Evolutionary conservation across 2,888 invertebrate species (phyloP).

Genomic region (Reticulitermes lucifugus): DNA sequence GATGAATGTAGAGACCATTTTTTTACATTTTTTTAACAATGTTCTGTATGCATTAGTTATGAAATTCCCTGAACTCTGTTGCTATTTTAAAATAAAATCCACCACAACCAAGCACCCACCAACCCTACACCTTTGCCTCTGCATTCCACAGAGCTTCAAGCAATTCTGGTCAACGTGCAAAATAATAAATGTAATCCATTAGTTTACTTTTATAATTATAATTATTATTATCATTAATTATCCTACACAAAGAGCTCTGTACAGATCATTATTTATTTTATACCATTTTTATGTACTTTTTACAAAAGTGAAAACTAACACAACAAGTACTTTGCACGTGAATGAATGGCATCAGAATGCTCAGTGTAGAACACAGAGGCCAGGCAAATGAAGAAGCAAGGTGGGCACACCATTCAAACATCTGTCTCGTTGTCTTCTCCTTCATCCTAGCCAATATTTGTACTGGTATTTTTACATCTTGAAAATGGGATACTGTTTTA

Average conservation of each 20-base stretch:
- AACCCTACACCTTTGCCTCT: conserved; percentile 39
- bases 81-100: conserved; percentile 36
- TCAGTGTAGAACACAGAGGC: conserved; percentile 45
- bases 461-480: conserved; percentile 46
- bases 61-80: conserved; percentile 50
- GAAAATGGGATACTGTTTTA: conserved; percentile 36
- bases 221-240: conserved; percentile 68
- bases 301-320: conserved; percentile 57
- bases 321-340: conserved; percentile 53
- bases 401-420: conserved; percentile 37
- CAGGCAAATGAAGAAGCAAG: conserved; percentile 39
- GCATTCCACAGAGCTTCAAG: conserved; percentile 49
- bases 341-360: conserved; percentile 43
- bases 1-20: conserved; percentile 28
- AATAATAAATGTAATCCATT: conserved; percentile 51
- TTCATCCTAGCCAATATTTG: conserved; percentile 45
- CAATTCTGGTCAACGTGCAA: conserved; percentile 51
- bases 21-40: conserved; percentile 43
- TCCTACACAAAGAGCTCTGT: conserved; percentile 74
- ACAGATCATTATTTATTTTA: conserved; percentile 63
- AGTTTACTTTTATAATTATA: conserved; percentile 35
- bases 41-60: conserved; percentile 40
- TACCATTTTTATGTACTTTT: conserved; percentile 55
- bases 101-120: conserved; percentile 42
- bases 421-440: conserved; percentile 41